Evolutionary conservation across 2,888 invertebrate genomes (phyloP).

Genomic region (Eristalis intricaria): DNA sequence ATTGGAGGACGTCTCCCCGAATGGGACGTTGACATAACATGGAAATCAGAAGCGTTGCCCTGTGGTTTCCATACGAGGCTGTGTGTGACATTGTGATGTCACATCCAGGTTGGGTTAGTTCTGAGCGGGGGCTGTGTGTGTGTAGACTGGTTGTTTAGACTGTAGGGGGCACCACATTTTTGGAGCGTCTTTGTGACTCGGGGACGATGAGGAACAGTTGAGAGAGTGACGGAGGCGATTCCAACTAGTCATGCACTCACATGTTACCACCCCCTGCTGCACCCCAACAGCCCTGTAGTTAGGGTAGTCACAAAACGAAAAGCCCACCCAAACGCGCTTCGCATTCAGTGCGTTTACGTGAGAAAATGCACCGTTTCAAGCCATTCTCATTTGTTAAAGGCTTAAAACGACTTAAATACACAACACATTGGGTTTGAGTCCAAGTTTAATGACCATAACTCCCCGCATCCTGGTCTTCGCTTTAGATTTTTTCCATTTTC

Average conservation of each 20-base stretch:
- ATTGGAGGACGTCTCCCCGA: not conserved
- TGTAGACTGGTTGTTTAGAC: too few relatives aligned
- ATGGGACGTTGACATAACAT: not conserved
- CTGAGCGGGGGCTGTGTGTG: not conserved
- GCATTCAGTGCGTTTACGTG: not conserved
- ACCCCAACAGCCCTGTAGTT: not conserved
- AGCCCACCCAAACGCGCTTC: not conserved
- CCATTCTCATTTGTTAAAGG: not conserved
- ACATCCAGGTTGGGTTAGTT: not conserved
- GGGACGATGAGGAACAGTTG: too few relatives aligned
- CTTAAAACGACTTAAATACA: not conserved
- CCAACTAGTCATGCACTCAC: too few relatives aligned
- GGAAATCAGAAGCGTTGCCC: not conserved
- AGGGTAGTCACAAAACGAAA: not conserved
- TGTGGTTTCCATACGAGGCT: not conserved
- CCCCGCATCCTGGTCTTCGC: conserved; percentile 16
- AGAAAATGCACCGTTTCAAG: not conserved
- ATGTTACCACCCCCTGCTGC: too few relatives aligned
- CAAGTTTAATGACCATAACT: conserved; percentile 26
- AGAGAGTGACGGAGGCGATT: too few relatives aligned
- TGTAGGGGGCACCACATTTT: too few relatives aligned
- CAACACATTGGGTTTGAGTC: not conserved
- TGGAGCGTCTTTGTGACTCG: too few relatives aligned
- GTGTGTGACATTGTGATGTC: not conserved
- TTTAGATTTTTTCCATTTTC: conserved; percentile 25